phyloP scores from a whole-genome alignment of 53 echinoderm and acorn worm species.

The Holothuria leucospilota region DNA sequence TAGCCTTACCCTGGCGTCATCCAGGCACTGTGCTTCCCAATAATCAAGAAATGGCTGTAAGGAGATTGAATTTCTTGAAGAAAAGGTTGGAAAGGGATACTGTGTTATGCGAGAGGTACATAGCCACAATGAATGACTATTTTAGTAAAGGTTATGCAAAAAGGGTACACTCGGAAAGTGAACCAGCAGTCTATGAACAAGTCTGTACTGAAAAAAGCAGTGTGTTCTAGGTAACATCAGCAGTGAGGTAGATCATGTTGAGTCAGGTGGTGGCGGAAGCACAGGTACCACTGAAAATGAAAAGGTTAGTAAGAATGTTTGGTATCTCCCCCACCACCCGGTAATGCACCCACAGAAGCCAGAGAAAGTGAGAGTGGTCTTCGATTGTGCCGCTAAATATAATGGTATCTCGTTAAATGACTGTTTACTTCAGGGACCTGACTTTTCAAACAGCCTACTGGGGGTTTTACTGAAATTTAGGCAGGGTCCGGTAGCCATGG shows the following conservation, averaged over 20 bases:
- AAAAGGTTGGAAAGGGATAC: slow-evolving; percentile 15
- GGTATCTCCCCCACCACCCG: slow-evolving; percentile 60
- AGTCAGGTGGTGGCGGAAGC: background rate
- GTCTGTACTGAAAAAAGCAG: background rate
- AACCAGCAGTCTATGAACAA: background rate
- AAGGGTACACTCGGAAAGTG: background rate
- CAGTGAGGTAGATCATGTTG: background rate
- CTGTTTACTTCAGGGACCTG: too few relatives aligned
- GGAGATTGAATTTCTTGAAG: slow-evolving; percentile 13
- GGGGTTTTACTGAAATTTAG: slow-evolving; percentile 30
- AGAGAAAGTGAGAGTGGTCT: too few relatives aligned
- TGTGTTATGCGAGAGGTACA: too few relatives aligned
- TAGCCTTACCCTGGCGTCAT: background rate
- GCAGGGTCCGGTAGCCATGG: slow-evolving; percentile 1
- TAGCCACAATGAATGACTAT: too few relatives aligned
- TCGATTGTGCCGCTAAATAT: too few relatives aligned
- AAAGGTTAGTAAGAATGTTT: slow-evolving; percentile 10
- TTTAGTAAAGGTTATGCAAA: too few relatives aligned
- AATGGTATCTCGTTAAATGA: too few relatives aligned
- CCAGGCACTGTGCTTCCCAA: slow-evolving; percentile 27
- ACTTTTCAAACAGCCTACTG: slow-evolving; percentile 36
- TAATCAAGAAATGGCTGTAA: slow-evolving; percentile 36
- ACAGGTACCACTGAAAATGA: too few relatives aligned
- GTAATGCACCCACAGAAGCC: slow-evolving; percentile 28
- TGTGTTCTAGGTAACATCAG: too few relatives aligned